Conservation (phyloP, 2,113 vertebrate species). For the Gorsachius goisagi region DNA sequence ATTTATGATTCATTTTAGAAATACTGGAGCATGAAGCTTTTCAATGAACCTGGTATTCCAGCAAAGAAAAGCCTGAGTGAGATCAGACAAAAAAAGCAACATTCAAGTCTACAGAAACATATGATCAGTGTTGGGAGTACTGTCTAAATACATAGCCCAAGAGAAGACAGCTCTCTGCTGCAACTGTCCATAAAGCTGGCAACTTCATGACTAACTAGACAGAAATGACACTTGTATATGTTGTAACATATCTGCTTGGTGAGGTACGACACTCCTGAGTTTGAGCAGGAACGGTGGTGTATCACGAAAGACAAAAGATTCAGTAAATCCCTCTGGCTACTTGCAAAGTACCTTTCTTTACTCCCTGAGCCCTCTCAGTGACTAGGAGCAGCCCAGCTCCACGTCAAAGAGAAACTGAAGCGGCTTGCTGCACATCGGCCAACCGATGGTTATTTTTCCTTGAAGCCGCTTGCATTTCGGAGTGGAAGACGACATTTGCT, state of each 20-base stretch:
- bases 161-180: not conserved
- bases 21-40: not conserved
- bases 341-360: not conserved
- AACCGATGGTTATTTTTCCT: not conserved
- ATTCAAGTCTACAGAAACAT: not conserved
- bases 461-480: not conserved
- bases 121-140: not conserved
- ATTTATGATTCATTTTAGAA: not conserved
- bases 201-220: not conserved
- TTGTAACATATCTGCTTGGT: not conserved
- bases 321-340: not conserved
- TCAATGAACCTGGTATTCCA: not conserved
- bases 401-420: fast-evolving
- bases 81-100: not conserved
- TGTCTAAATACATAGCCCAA: not conserved
- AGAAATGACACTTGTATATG: not conserved
- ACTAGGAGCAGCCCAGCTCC: not conserved
- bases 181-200: not conserved
- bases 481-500: slow-evolving; percentile 1
- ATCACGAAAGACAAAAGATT: not conserved
- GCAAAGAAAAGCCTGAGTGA: not conserved
- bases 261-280: not conserved
- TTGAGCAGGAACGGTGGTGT: not conserved
- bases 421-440: not conserved
- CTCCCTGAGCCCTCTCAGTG: fast-evolving